These are phyloP conservation scores for Drosophila subobscura DNA, from an alignment of 1,140 invertebrate species.

Conservation along the genomic window DNA sequence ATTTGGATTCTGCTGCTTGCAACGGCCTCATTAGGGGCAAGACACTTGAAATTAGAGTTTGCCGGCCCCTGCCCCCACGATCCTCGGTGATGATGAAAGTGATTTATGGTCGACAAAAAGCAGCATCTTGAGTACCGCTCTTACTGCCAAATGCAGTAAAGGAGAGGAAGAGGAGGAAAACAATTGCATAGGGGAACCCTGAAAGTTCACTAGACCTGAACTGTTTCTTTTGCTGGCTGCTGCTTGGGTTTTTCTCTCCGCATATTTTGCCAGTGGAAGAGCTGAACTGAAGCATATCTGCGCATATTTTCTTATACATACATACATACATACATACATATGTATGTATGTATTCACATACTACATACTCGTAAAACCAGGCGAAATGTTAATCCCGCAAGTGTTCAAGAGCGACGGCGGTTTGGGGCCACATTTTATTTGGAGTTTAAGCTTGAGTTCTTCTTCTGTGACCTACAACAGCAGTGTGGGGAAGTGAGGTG, in stretches of 20 bases:
- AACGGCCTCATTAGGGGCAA: conserved; percentile 57
- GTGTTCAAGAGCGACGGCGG: conserved; percentile 26
- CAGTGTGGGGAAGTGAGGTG: no score
- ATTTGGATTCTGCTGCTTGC: conserved; percentile 42
- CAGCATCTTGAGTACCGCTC: conserved; percentile 16
- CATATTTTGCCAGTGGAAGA: conserved; percentile 27
- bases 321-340: conserved; percentile 17
- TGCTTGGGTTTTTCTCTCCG: conserved; percentile 13
- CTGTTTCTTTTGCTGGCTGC: conserved; percentile 35
- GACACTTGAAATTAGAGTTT: conserved; percentile 60
- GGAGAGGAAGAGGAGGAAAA: conserved; percentile 28
- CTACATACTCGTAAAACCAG: background rate
- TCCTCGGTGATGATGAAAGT: conserved; percentile 65
- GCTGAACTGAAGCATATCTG: conserved; percentile 54
- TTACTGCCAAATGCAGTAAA: conserved; percentile 20
- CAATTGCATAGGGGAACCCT: conserved; percentile 58
- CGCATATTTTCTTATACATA: conserved; percentile 7
- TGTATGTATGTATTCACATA: no score
- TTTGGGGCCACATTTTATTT: conserved; percentile 27
- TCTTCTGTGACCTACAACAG: conserved; percentile 41
- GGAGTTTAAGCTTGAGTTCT: conserved; percentile 30
- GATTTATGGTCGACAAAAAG: conserved; percentile 64
- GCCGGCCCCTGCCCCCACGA: conserved; percentile 4
- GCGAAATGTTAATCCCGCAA: conserved; percentile 43
- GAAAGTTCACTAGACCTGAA: conserved; percentile 73